Conservation (phyloP, 2,888 invertebrate genomes). For the Bugula neritina region DNA sequence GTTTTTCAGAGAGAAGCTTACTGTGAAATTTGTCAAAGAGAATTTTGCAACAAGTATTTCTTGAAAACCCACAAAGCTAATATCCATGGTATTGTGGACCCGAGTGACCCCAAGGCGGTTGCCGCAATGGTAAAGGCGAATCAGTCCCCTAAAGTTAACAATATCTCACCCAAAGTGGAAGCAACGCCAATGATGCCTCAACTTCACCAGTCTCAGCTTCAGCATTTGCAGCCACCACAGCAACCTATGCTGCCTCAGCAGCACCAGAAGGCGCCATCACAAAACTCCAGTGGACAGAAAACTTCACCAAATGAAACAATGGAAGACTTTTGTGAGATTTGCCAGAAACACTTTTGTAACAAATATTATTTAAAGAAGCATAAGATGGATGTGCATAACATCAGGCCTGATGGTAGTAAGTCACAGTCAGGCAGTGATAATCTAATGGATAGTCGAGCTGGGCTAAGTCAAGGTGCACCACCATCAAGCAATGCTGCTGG, state of each 20-base stretch:
- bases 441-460: neutral
- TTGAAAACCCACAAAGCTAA: constrained; percentile 95
- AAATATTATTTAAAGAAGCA: constrained; percentile 56
- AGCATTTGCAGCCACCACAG: constrained; percentile 6
- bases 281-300: neutral
- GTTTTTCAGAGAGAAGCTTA: constrained; percentile 89
- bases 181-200: constrained; percentile 3
- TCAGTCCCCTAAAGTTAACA: neutral
- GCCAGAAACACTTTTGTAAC: constrained; percentile 55
- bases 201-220: constrained; percentile 1
- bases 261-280: neutral
- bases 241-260: neutral
- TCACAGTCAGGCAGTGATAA: neutral
- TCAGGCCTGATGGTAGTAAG: constrained; percentile 32
- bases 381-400: constrained; percentile 54
- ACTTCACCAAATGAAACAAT: constrained; percentile 31
- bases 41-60: constrained; percentile 97
- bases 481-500: neutral
- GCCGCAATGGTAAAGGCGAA: neutral
- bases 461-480: neutral
- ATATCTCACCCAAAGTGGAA: neutral
- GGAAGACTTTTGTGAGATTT: constrained; percentile 54
- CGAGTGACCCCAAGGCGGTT: constrained; percentile 2
- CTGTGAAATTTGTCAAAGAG: constrained; percentile 94
- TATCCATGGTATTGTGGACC: constrained; percentile 77